phyloP scores from a whole-genome alignment of 2,113 vertebrate species.

The Scortum barcoo region DNA sequence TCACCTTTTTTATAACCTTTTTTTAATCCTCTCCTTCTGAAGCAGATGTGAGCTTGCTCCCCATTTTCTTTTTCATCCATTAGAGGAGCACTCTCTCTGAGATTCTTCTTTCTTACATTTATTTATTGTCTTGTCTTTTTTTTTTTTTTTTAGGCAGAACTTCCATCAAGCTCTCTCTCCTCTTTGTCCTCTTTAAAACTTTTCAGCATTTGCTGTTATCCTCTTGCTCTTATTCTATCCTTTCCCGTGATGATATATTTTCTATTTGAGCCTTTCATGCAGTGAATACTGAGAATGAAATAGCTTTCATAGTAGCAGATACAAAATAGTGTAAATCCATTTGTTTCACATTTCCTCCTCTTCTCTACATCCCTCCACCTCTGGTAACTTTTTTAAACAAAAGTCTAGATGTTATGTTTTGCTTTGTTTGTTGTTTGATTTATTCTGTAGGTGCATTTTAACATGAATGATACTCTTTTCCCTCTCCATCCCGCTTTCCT shows the following conservation, averaged over 20 bases:
- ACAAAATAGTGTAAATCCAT: neutral
- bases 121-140: neutral
- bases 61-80: constrained; percentile 18
- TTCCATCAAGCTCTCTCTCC: constrained; percentile 28
- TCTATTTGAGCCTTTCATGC: neutral
- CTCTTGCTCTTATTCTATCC: neutral
- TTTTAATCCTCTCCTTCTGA: constrained; percentile 13
- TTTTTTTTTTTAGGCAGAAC: neutral
- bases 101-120: neutral
- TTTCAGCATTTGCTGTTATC: neutral
- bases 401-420: neutral
- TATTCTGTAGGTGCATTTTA: neutral
- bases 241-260: neutral
- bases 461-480: neutral
- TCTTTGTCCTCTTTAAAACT: neutral
- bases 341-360: neutral
- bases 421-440: neutral
- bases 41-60: constrained; percentile 19
- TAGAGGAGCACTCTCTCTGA: constrained; percentile 22
- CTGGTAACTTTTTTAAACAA: neutral
- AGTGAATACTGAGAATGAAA: neutral
- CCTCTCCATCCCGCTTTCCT: neutral
- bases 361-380: neutral
- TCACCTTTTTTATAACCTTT: constrained; percentile 18
- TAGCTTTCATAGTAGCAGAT: neutral